A percentile compares a stretch with the other conserved stretches of the same genome.
These are phyloP conservation scores for Spodoptera litura DNA, from an alignment of 1,140 invertebrate species.

Conservation along the genomic window DNA sequence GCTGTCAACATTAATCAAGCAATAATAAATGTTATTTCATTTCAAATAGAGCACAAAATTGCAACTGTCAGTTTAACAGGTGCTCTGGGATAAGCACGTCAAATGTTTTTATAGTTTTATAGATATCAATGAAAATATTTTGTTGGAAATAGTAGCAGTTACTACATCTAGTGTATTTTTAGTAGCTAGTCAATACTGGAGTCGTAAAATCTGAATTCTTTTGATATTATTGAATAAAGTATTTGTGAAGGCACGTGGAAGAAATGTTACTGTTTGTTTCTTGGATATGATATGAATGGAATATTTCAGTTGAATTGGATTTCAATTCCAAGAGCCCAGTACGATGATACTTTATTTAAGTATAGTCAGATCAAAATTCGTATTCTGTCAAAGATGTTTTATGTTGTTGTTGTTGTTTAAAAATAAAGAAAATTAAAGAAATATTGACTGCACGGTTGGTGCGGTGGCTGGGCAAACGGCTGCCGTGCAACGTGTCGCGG, in stretches of 20 bases:
- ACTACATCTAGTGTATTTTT: not conserved
- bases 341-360: too few species aligned
- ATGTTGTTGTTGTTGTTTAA: too few species aligned
- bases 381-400: too few species aligned
- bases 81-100: not conserved
- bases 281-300: too few species aligned
- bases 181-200: not conserved
- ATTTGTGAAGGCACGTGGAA: not conserved
- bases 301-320: too few species aligned
- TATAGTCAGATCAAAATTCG: too few species aligned
- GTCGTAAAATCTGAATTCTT: conserved; percentile 28
- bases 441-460: too few species aligned
- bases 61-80: conserved; percentile 10
- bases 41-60: conserved; percentile 22
- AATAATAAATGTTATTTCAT: conserved; percentile 27
- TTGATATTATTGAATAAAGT: not conserved
- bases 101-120: conserved; percentile 1
- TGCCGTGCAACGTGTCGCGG: too few species aligned
- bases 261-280: too few species aligned
- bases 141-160: conserved; percentile 20
- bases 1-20: conserved; percentile 1
- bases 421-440: too few species aligned
- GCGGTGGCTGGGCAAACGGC: too few species aligned
- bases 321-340: too few species aligned
- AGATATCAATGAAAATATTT: conserved; percentile 36